phyloP scores from a whole-genome alignment of 2,113 vertebrate species.

The Calyptommatus sinebrachiatus region DNA sequence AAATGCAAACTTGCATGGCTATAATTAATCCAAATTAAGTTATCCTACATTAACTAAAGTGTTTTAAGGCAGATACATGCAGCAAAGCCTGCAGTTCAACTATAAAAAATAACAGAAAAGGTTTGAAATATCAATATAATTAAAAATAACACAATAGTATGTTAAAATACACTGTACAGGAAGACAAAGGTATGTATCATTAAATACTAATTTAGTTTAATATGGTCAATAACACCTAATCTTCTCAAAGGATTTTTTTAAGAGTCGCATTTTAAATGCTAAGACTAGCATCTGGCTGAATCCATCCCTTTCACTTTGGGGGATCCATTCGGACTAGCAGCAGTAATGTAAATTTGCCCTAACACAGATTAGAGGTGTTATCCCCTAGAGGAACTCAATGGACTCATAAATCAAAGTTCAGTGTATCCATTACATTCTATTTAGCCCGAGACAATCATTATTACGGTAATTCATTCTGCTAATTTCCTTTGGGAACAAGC shows the following conservation, averaged over 20 bases:
- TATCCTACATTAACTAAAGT: too few species aligned
- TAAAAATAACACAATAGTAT: too few species aligned
- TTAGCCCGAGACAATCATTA: constrained; percentile 40
- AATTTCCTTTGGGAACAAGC: constrained; percentile 37
- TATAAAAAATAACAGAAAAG: too few species aligned
- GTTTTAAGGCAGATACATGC: too few species aligned
- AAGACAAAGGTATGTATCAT: too few species aligned
- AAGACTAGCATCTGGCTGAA: neutral
- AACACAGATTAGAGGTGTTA: neutral
- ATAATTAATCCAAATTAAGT: too few species aligned
- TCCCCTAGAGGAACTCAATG: constrained; percentile 2
- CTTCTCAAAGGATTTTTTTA: constrained; percentile 29
- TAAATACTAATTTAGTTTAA: too few species aligned
- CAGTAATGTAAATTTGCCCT: neutral
- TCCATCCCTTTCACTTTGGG: neutral
- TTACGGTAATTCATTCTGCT: constrained; percentile 31
- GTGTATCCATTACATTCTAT: constrained; percentile 32
- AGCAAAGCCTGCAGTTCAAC: too few species aligned
- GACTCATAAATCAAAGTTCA: constrained; percentile 35
- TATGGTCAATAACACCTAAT: neutral
- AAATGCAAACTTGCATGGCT: too few species aligned
- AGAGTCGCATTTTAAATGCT: neutral
- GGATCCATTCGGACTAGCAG: neutral
- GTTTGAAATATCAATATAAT: too few species aligned
- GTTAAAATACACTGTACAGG: too few species aligned